Percentiles rank a stretch among this genome's conserved stretches.
Conservation (phyloP, 2,888 invertebrate species). For the Thera obeliscata region DNA sequence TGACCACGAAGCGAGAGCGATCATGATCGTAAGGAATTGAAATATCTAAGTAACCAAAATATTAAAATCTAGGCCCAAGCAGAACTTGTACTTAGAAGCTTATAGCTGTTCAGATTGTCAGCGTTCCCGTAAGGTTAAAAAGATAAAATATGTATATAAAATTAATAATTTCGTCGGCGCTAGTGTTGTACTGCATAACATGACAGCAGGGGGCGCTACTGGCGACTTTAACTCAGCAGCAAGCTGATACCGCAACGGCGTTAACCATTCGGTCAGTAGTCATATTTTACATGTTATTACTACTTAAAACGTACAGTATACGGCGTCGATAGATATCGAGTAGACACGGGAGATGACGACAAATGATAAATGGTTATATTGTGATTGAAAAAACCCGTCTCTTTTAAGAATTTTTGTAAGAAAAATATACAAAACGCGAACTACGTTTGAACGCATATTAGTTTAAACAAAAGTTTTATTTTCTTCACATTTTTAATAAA, state of each 20-base stretch:
- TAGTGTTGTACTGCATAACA: conserved; percentile 75
- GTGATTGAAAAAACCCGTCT: too few species aligned
- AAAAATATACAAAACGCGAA: too few species aligned
- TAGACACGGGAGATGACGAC: conserved; percentile 61
- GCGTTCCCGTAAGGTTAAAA: conserved; percentile 20
- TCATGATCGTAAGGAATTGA: not conserved
- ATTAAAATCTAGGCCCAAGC: not conserved
- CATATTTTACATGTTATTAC: conserved; percentile 71
- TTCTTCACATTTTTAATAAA: too few species aligned
- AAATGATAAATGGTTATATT: conserved; percentile 57
- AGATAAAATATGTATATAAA: conserved; percentile 44
- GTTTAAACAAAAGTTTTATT: too few species aligned
- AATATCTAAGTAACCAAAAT: conserved; percentile 28
- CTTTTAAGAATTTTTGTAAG: too few species aligned
- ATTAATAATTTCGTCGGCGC: conserved; percentile 61
- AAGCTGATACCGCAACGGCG: conserved; percentile 32
- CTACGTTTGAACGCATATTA: too few species aligned
- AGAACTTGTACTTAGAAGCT: too few species aligned
- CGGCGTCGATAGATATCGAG: conserved; percentile 72
- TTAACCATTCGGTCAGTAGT: conserved; percentile 47
- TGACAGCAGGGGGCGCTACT: conserved; percentile 78
- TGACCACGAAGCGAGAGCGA: not conserved
- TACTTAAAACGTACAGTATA: conserved; percentile 69
- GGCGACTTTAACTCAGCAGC: conserved; percentile 64
- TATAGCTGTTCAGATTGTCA: conserved; percentile 30